Conservation (phyloP, 2,113 vertebrate species). For the Tympanuchus pallidicinctus region DNA sequence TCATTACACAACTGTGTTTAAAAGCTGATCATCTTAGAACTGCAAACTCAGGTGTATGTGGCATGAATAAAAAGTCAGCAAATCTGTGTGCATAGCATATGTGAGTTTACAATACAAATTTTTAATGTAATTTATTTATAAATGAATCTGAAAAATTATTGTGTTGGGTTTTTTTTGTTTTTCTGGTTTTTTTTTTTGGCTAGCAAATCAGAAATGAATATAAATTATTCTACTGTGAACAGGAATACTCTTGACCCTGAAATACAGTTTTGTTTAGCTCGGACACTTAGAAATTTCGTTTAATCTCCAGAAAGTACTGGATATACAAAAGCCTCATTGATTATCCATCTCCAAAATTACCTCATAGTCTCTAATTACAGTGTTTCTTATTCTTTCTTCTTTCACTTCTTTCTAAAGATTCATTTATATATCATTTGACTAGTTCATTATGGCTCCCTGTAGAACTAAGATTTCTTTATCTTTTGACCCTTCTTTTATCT, state of each 20-base stretch:
- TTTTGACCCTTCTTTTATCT: neutral
- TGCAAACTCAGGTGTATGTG: neutral
- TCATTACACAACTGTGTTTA: neutral
- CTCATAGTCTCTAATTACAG: neutral
- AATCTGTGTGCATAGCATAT: neutral
- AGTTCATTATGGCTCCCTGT: neutral
- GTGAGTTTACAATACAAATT: neutral
- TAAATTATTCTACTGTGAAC: neutral
- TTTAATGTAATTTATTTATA: neutral
- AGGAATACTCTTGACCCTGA: neutral
- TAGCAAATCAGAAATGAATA: neutral
- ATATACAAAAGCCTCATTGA: neutral
- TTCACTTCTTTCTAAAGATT: neutral
- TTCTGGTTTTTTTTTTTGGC: neutral
- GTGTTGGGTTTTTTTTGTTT: neutral
- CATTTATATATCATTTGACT: neutral
- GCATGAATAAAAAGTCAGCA: neutral
- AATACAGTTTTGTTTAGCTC: neutral
- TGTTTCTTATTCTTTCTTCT: neutral
- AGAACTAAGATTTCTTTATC: neutral
- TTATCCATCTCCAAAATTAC: neutral
- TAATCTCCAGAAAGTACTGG: neutral
- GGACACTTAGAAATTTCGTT: neutral
- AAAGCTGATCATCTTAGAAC: neutral
- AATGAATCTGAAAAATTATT: neutral